Evolutionary conservation across 2,797 vertebrate genomes (phyloP), one percentile per base, ranked within the genome.

Genomic region (Eulemur mongoz): DNA sequence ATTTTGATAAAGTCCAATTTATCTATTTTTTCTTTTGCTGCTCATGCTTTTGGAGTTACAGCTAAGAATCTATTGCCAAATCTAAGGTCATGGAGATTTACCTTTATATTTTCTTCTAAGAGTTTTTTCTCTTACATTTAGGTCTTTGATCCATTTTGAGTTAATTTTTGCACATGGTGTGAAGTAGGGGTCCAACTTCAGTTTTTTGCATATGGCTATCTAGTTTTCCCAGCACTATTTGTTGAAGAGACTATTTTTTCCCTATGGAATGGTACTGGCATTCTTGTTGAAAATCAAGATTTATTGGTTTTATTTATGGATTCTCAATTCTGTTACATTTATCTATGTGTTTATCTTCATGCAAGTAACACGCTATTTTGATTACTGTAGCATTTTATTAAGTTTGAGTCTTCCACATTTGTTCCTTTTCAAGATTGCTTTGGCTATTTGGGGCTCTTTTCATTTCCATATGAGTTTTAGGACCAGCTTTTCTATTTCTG

Each of bases 11-110:
- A 65, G 30, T 73, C 48, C 18, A 79, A 43, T 17, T 73, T 23
- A 83, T 79, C 45, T 69, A 32, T 83, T 88, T 92, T 93, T 83
- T 40, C n/a, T 91, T 57, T 65, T 52, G 45, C 85, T 72, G 43
- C 27, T 93, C 7, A 82, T 59, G 38, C 11, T 70, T 89, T 93
- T 76, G 9, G 43, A 63, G 9, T 79, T 15, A 52, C 87, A 80
- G 73, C 32, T 92, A 67, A 78, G 18, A 92, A 67, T 61, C 9
- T 22, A 65, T 20, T 87, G 70, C 25, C 20, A 95, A 75, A 81
- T 32, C 8, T 63, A 91, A 84, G 40, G 11, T 61, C 45, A 54
- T 61, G 61, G 79, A 30, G 7, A 73, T 89, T 89, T 82, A 86
- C 5, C 23, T 43, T 5, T 48, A 32, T 54, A 40, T 54, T 76